phyloP scores from a whole-genome alignment of 1,140 invertebrate genomes.

The Ostrea denselamellosa region DNA sequence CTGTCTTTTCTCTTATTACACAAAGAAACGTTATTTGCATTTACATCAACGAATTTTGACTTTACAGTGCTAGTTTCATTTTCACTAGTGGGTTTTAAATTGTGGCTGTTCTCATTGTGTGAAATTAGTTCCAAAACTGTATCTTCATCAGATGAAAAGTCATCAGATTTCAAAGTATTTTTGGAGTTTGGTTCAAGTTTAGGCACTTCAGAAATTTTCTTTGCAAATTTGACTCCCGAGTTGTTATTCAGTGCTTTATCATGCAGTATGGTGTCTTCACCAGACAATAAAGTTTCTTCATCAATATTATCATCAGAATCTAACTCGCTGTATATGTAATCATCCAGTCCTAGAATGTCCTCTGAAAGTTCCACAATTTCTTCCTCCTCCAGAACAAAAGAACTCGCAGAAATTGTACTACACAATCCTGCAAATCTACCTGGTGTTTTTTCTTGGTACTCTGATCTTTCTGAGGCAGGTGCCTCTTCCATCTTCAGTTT shows the following conservation, averaged over 20 bases:
- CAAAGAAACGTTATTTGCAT: not conserved
- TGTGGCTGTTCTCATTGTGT: not conserved
- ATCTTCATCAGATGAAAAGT: not conserved
- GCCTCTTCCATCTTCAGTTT: too few relatives aligned
- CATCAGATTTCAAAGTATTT: not conserved
- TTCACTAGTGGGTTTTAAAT: not conserved
- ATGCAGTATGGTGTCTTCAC: not conserved
- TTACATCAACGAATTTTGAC: not conserved
- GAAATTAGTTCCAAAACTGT: not conserved
- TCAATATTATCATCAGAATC: slow-evolving; percentile 46
- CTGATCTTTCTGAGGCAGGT: not conserved
- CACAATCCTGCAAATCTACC: slow-evolving; percentile 41
- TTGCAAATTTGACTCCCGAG: not conserved
- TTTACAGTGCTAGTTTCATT: not conserved
- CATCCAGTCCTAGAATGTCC: slow-evolving; percentile 49
- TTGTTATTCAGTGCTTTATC: not conserved
- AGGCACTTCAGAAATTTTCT: not conserved
- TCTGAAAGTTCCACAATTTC: slow-evolving; percentile 39
- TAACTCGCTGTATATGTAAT: slow-evolving; percentile 26
- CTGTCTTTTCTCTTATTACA: slow-evolving; percentile 20
- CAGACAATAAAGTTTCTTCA: slow-evolving; percentile 39
- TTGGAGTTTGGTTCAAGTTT: not conserved
- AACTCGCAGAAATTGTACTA: not conserved
- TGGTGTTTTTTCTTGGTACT: not conserved
- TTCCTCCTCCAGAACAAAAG: not conserved